Evolutionary conservation across 2,113 vertebrate species (phyloP), one percentile per base, ranked within the genome.

Genomic region (Cavia porcellus): DNA sequence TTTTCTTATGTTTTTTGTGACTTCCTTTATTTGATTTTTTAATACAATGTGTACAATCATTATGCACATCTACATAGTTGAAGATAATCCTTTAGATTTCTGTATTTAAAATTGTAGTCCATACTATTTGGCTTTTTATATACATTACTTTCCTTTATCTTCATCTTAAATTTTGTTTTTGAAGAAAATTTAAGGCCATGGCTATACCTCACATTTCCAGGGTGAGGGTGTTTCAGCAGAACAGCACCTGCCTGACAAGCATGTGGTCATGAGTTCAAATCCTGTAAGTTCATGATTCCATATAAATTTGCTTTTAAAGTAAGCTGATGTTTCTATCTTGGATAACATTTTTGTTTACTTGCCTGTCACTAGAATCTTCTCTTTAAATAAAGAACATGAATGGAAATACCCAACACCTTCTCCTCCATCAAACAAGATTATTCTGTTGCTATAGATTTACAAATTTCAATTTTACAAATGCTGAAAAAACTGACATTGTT

Each of bases 151-250:
- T 14, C 19, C 32, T 91, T 72, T 38, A 62, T n/a, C 12, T 3
- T 81, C 50, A 74, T 80, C 87, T 93, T n/a, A 55, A 92, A 35
- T 74, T 14, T 57, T 38, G 17, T 7, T 93, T 95, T 88, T 35
- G 81, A 19, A 72, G 50, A 86, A 7, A 61, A 83, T 32, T 59
- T 3, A 50, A 9, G 11, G 80, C 38, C 79, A 17, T 74, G 35
- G 14, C 5, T 74, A 24, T 47, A 86, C n/a, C 61, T n/a, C 1
- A 66, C 52, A 1, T 45, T 74, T 10, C 25, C n/a, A 64, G 55
- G 17, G 14, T 19, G 17, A 17, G 55, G 17, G 19, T 57, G 19
- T 57, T 17, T 57, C 55, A 57, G 55, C 15, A 15, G 55, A 15
- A 57, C 55, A 57, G 55, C 55, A 5, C 55, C 55, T 57, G 4